Evolutionary conservation across 2,797 vertebrate species (phyloP).

Genomic region (Knipowitschia caucasica): DNA sequence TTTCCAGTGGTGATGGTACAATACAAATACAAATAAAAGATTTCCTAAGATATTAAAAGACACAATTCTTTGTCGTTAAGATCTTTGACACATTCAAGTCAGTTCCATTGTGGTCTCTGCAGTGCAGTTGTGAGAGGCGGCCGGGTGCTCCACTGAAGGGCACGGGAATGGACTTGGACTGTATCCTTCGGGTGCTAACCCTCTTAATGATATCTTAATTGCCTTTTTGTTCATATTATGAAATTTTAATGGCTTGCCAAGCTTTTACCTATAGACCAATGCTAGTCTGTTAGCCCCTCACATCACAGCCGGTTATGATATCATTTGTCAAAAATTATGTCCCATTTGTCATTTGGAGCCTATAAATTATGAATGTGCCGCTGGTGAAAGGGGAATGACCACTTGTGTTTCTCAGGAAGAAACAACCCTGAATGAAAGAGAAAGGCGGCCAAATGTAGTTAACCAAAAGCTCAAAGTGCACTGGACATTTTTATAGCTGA

Average conservation of each 20-base stretch:
- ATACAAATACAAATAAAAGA: constrained; percentile 37
- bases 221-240: constrained; percentile 69
- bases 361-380: constrained; percentile 61
- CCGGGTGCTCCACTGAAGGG: constrained; percentile 32
- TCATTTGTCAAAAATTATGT: constrained; percentile 65
- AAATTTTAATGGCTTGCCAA: constrained; percentile 64
- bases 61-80: constrained; percentile 24
- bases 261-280: constrained; percentile 54
- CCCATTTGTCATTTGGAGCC: constrained; percentile 60
- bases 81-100: constrained; percentile 35
- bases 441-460: constrained; percentile 19
- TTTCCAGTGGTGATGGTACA: constrained; percentile 26
- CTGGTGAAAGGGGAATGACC: constrained; percentile 41
- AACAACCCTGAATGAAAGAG: constrained; percentile 13
- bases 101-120: constrained; percentile 25
- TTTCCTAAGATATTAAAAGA: constrained; percentile 34
- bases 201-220: constrained; percentile 69
- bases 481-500: constrained; percentile 2
- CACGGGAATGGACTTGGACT: constrained; percentile 46
- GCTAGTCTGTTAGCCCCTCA: constrained; percentile 45
- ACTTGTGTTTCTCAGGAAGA: constrained; percentile 23
- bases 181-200: constrained; percentile 54
- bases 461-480: constrained; percentile 12
- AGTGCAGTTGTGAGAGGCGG: constrained; percentile 32
- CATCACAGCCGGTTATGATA: constrained; percentile 56